Evolutionary conservation across 2,888 invertebrate genomes (phyloP).

Genomic region (Danaus chrysippus): DNA sequence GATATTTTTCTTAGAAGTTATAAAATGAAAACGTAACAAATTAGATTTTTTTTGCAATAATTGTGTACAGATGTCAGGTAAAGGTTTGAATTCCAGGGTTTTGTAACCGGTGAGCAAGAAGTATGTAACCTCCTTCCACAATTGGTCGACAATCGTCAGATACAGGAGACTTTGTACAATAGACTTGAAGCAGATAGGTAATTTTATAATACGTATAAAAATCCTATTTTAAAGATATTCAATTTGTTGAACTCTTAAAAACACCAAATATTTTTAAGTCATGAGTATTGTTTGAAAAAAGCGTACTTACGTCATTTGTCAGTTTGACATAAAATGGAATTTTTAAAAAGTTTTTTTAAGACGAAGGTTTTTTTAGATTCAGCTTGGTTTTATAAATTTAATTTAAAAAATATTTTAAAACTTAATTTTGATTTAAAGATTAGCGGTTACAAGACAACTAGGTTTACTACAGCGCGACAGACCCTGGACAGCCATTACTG

Average conservation of each 20-base stretch:
- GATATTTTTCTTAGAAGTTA: too few relatives aligned
- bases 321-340: too few relatives aligned
- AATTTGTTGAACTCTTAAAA: too few relatives aligned
- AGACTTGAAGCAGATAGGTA: constrained; percentile 64
- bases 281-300: not conserved
- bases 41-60: too few relatives aligned
- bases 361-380: too few relatives aligned
- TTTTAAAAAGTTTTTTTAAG: too few relatives aligned
- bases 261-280: too few relatives aligned
- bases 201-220: constrained; percentile 3
- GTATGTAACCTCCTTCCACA: constrained; percentile 76
- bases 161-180: constrained; percentile 57
- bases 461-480: constrained; percentile 77
- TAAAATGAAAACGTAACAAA: too few relatives aligned
- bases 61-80: too few relatives aligned
- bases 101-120: constrained; percentile 80
- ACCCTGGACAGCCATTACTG: constrained; percentile 81
- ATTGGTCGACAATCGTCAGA: constrained; percentile 62
- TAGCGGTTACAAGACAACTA: constrained; percentile 69
- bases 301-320: not conserved
- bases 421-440: constrained; percentile 36
- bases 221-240: not conserved
- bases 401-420: too few relatives aligned
- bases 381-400: too few relatives aligned
- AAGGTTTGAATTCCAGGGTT: constrained; percentile 57